A percentile compares a stretch with the other conserved stretches of the same genome.
phyloP scores from a whole-genome alignment of 2,888 invertebrate species.

The Eristalis intricaria region DNA sequence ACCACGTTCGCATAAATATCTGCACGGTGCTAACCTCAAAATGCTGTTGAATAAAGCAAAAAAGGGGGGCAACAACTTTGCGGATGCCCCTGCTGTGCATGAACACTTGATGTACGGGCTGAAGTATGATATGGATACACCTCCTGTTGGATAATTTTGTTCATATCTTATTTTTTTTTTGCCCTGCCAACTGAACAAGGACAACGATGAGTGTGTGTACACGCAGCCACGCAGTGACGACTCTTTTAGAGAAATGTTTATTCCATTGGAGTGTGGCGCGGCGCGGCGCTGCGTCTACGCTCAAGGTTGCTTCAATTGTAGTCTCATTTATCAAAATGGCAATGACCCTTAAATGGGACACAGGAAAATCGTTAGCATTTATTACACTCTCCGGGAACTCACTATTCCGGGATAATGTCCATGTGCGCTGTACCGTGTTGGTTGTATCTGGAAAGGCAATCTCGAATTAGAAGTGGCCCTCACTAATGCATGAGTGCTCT shows the following conservation, averaged over 20 bases:
- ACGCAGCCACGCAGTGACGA: neutral
- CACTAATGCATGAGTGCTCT: neutral
- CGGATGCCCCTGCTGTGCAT: neutral
- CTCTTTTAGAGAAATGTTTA: neutral
- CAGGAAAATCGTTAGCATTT: neutral
- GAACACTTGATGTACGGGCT: neutral
- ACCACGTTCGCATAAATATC: neutral
- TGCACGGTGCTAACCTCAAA: neutral
- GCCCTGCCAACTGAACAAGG: neutral
- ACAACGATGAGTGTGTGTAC: neutral
- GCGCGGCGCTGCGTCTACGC: neutral
- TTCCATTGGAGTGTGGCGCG: neutral
- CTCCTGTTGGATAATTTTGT: neutral
- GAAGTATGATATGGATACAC: neutral
- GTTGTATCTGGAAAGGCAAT: neutral
- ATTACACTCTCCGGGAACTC: neutral
- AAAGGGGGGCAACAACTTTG: neutral
- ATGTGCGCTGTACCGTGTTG: neutral
- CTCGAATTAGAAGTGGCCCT: neutral
- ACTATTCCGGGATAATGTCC: neutral
- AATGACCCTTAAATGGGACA: neutral
- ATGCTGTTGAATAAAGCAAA: neutral
- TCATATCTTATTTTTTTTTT: neutral
- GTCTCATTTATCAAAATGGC: neutral
- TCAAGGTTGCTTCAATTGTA: neutral